Base-by-base conservation (phyloP, 2,888 invertebrate species). In the Aspidiotus rigidus region DNA sequence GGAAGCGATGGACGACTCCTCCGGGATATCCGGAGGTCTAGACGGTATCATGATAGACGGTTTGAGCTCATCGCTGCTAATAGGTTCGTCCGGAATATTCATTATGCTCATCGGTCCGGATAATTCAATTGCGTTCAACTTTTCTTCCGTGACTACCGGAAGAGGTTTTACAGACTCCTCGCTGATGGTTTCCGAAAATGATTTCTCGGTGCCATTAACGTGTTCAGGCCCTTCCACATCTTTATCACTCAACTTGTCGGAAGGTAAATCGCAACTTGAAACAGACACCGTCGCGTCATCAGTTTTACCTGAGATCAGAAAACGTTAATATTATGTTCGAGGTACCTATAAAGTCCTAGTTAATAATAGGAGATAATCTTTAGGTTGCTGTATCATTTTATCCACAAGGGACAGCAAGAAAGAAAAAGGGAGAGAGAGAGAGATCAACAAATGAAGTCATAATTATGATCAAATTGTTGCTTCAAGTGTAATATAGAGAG, bases 21-120 rank as follows among this genome's bases (percentile, higher is more conserved):
- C 49, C 49, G 49, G 49, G 1, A 49, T 11, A 13, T 49, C 11
- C 6, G n/a, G 10, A n/a, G 11, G 11, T 13, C n/a, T 11, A 11
- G 49, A 49, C 11, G 63, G 44, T 28, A 53, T 16, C 9, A 53
- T 17, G 39, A 9, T 0, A 28, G 63, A 13, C 53, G 63, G 42
- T 44, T 44, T 49, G 41, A 15, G 61, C 28, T 61, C 42, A 11
- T 63, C 49, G 49, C n/a, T 53, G 44, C n/a, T 63, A 53, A 7
- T 9, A 7, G 53, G 40, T 55, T 55, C 55, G 2, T 39, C n/a
- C 49, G 49, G 49, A 28, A 28, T 28, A 28, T 28, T 28, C 28
- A 28, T 28, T 28, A 28, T 28, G 28, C 28, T 28, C 28, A 28
- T 28, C 28, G 28, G 28, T 28, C 28, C 28, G 28, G 28, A 28